A percentile compares a stretch with the other conserved stretches of the same genome.
Evolutionary conservation across 2,113 vertebrate genomes (phyloP).

Genomic region (Eleginops maclovinus): DNA sequence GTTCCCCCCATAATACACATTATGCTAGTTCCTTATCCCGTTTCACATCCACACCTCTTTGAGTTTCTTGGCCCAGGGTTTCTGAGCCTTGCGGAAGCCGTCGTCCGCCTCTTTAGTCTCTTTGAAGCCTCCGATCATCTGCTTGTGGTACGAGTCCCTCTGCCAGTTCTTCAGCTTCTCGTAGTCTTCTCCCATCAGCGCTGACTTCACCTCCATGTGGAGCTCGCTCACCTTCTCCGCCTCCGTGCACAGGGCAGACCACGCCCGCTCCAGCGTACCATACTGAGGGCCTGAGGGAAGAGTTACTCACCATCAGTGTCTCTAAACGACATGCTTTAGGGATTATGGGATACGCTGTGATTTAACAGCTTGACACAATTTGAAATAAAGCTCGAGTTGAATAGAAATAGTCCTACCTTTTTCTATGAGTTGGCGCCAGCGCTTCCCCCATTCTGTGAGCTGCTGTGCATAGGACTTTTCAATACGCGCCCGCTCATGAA

Average conservation of each 20-base stretch:
- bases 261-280: constrained; percentile 94
- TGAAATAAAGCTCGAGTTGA: background rate
- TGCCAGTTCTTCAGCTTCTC: constrained; percentile 99
- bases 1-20: background rate
- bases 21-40: background rate
- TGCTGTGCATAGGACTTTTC: constrained; percentile 96
- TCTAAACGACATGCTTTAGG: too few relatives aligned
- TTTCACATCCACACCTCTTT: constrained; percentile 89
- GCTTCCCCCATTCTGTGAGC: constrained; percentile 96
- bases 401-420: constrained; percentile 84
- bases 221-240: constrained; percentile 97
- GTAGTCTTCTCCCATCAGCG: constrained; percentile 96
- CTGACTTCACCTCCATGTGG: constrained; percentile 93
- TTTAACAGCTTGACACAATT: background rate
- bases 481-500: constrained; percentile 95
- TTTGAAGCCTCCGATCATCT: constrained; percentile 99
- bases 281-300: constrained; percentile 92
- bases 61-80: constrained; percentile 99
- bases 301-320: background rate
- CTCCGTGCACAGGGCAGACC: constrained; percentile 93
- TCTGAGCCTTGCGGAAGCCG: constrained; percentile 97
- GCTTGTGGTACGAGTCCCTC: constrained; percentile 96
- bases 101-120: constrained; percentile 98
- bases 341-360: too few relatives aligned
- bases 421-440: constrained; percentile 95